Evolutionary conservation across 2,113 vertebrate genomes (phyloP).

Genomic region (Picathartes gymnocephalus): DNA sequence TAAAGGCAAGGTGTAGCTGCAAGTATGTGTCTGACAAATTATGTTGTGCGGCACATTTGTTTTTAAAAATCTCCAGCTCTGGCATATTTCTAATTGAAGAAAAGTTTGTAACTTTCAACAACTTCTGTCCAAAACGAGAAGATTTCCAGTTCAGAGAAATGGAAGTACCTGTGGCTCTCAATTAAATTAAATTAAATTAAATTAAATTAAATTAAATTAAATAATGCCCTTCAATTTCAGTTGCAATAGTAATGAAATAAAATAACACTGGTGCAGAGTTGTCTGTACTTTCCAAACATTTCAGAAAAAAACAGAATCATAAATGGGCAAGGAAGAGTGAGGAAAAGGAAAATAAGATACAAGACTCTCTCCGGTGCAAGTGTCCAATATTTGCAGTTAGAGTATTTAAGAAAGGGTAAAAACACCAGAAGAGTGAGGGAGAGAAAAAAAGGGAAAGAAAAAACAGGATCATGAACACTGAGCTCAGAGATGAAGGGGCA

Average conservation of each 20-base stretch:
- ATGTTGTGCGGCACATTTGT: background rate
- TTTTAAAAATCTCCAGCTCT: background rate
- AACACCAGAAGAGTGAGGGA: rapidly evolving
- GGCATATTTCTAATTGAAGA: background rate
- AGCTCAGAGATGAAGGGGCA: background rate
- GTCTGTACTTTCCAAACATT: background rate
- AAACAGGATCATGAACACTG: background rate
- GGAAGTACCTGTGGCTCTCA: background rate
- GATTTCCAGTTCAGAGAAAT: background rate
- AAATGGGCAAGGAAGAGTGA: background rate
- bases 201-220: background rate
- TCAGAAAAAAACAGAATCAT: background rate
- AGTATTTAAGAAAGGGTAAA: background rate
- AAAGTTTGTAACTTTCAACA: background rate
- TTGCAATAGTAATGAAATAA: background rate
- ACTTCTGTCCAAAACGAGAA: background rate
- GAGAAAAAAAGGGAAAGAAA: background rate
- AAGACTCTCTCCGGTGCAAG: too few species aligned
- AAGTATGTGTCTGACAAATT: background rate
- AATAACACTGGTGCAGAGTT: background rate
- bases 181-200: too few species aligned
- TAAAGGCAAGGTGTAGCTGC: background rate
- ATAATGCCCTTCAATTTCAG: background rate
- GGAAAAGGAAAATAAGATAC: background rate
- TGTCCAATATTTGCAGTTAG: background rate